Evolutionary conservation across 2,113 vertebrate species (phyloP).

Genomic region (Procapra przewalskii): DNA sequence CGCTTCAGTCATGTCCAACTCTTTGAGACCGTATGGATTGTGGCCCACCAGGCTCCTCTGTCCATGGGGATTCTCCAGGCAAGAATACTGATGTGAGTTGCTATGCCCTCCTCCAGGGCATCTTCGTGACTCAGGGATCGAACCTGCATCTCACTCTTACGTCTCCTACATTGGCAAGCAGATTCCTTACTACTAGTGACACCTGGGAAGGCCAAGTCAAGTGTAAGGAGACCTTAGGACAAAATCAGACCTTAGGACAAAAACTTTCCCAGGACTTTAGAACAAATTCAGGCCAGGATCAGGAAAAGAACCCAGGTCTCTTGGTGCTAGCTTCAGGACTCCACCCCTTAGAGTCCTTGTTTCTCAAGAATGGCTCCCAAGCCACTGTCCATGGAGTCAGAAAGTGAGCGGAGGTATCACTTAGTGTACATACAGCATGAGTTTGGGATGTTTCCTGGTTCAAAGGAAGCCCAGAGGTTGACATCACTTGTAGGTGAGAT

Average conservation of each 20-base stretch:
- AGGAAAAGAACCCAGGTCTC: not conserved
- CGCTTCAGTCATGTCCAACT: not conserved
- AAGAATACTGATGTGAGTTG: not conserved
- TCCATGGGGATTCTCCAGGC: not conserved
- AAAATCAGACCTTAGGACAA: not conserved
- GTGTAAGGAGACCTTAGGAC: not conserved
- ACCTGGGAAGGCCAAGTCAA: not conserved
- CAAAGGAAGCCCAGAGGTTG: not conserved
- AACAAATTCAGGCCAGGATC: not conserved
- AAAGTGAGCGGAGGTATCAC: not conserved
- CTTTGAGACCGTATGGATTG: not conserved
- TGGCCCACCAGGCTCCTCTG: not conserved
- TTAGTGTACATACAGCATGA: not conserved
- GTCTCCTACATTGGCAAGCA: not conserved
- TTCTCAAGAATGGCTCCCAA: not conserved
- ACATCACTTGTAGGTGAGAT: not conserved
- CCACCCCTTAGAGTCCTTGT: accelerated
- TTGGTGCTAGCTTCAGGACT: not conserved
- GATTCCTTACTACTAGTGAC: not conserved
- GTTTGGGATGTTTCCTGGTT: not conserved
- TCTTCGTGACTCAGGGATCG: not conserved
- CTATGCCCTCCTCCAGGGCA: not conserved
- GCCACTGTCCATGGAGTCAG: not conserved
- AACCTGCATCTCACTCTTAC: not conserved
- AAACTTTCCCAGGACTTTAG: not conserved